Evolutionary conservation across 2,797 vertebrate species (phyloP), one percentile per base, ranked within the genome.

Genomic region (Pteronotus mesoamericanus): DNA sequence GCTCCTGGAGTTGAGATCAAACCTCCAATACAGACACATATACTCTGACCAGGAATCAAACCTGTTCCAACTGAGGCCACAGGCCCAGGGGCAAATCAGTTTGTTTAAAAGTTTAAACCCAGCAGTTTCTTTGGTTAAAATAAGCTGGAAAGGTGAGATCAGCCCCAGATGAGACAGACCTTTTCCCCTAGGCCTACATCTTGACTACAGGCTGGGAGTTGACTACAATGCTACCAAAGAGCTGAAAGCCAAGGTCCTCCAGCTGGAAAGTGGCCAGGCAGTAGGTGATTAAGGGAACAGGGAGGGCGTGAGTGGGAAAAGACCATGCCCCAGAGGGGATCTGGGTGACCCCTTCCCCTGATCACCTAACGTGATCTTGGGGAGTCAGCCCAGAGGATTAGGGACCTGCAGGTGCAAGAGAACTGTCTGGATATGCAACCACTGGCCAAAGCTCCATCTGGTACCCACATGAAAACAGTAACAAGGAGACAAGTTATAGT

Each of bases 231-330:
- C 96, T 98, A 68, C 98, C 97, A 97, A 99, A 99, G 78, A 74
- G 42, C 78, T 98, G 98, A 91, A 99, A 86, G 97, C 99, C 99
- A 0, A 99, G 98, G 51, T 99, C 99, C 87, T 99, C 99, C 37
- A 99, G 98, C 90, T 97, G 98, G 98, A 99, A 99, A 8, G 96
- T 98, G 90, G 98, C 98, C 94, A 99, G 98, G 96, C 99, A 99
- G 97, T 99, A 99, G 97, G 99, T 98, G 97, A 99, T 99, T 99
- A 91, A 14, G 86, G 75, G 51, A 15, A 66, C 5, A 57, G n/a
- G 55, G 10, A 39, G 3, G 3, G 32, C 3, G 7, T 9, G 10
- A 19, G 16, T 19, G 14, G 48, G 51, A 9, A 3, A 0, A 0
- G 29, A 18, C 32, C 8, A 15, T 2, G 5, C 6, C 37, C 71